Evolutionary conservation across 2,797 vertebrate species (phyloP).

Genomic region (Ciconia nigra): DNA sequence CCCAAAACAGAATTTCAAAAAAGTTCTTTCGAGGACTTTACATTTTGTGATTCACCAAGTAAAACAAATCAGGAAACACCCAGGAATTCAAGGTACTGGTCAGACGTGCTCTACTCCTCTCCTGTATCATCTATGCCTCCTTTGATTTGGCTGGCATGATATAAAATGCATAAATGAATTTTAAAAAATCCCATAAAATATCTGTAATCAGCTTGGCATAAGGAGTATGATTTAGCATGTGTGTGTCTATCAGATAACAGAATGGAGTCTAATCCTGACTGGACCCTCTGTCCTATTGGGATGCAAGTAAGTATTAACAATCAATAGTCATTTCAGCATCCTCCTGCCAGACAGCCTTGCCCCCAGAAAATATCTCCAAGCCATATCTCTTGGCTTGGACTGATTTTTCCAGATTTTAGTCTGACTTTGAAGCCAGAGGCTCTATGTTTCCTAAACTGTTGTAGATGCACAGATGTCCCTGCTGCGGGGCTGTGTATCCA

Average conservation of each 20-base stretch:
- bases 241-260: not conserved
- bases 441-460: not conserved
- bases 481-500: not conserved
- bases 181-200: not conserved
- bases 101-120: not conserved
- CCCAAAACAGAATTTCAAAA: not conserved
- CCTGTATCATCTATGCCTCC: not conserved
- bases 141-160: not conserved
- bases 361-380: not conserved
- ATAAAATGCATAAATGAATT: not conserved
- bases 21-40: not conserved
- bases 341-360: not conserved
- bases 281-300: not conserved
- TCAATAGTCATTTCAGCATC: not conserved
- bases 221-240: not conserved
- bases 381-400: not conserved
- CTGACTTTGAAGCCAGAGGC: not conserved
- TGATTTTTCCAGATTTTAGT: not conserved
- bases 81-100: not conserved
- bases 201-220: not conserved
- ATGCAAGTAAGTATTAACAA: not conserved
- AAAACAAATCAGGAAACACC: not conserved
- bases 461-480: not conserved
- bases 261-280: not conserved
- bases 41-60: not conserved